These are phyloP conservation scores for Melanerpes formicivorus DNA, from an alignment of 2,113 vertebrate species.

Conservation along the genomic window DNA sequence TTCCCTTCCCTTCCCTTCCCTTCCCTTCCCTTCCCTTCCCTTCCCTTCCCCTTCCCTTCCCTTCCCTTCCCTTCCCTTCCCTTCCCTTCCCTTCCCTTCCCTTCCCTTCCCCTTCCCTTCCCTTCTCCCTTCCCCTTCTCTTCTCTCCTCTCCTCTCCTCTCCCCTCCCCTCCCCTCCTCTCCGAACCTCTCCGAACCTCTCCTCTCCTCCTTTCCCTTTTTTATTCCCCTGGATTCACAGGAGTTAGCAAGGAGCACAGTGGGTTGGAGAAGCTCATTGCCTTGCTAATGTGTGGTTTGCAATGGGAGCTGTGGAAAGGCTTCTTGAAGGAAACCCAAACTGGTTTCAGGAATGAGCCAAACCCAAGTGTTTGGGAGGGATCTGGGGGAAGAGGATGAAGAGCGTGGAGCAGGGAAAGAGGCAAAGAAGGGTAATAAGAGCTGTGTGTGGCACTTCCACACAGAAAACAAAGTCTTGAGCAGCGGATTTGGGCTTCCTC, in stretches of 20 bases:
- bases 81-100: too few species aligned
- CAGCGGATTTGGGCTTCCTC: constrained; percentile 16
- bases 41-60: too few species aligned
- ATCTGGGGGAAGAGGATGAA: neutral
- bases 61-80: too few species aligned
- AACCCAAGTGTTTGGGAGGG: constrained; percentile 62
- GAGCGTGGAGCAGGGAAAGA: neutral
- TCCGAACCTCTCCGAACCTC: too few species aligned
- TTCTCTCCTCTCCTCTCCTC: too few species aligned
- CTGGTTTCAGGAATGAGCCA: constrained; percentile 28
- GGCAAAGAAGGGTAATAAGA: constrained; percentile 34
- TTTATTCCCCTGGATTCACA: neutral
- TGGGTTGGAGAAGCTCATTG: constrained; percentile 17
- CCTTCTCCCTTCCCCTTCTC: too few species aligned
- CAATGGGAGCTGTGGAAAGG: constrained; percentile 32
- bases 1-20: too few species aligned
- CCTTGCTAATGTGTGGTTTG: constrained; percentile 64
- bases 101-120: too few species aligned
- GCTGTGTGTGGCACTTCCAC: constrained; percentile 63
- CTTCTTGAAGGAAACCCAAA: constrained; percentile 55
- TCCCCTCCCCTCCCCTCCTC: too few species aligned
- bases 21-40: too few species aligned
- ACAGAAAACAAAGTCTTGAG: neutral
- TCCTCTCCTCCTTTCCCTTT: neutral
- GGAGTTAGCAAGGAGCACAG: neutral